Evolutionary conservation across 2,888 invertebrate species (phyloP), one percentile per base, ranked within the genome.

Genomic region (Melieria omissa): DNA sequence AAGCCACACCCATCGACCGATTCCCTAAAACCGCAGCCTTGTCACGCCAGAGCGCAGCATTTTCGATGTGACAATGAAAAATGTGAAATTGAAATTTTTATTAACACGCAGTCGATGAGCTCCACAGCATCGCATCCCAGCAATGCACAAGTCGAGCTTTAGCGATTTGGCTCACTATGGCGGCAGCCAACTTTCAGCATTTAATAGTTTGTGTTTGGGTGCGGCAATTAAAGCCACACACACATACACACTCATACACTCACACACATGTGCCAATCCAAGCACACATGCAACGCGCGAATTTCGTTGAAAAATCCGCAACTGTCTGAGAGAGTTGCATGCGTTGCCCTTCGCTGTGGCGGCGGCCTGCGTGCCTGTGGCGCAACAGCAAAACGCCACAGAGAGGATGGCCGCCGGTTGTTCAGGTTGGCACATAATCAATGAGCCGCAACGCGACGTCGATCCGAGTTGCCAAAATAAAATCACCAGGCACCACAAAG

Each of bases 191-290:
- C 67, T 67, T 67, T 14, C 60, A 14, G 44, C 42, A 58, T 66
- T 67, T 52, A 52, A 52, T 5, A 5, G 8, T 58, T 60, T 49
- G 10, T 52, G 47, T 60, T 65, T 63, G 74, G 72, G 74, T 72
- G 74, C 74, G 72, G 65, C 74, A 74, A 74, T 74, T 72, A 74
- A 74, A 64, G 44, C 61, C 60, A 60, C 57, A 70, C n/a, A 65
- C 65, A 71, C 44, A 52, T 52, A 42, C 47, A 70, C 57, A 44
- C 6, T 1, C 52, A 1, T 14, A 5, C 12, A 8, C 8, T 49
- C 14, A 52, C 14, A 52, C 14, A 14, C 49, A 49, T 49, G 12
- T 6, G n/a, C 7, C 12, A 52, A 3, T 52, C 4, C 10, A 47
- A 10, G 10, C 14, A 52, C 14, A 14, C 49, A 49, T 49, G 12